A percentile compares a stretch with the other conserved stretches of the same genome.
phyloP scores from a whole-genome alignment of 2,113 vertebrate species.

The Leuciscus idus region DNA sequence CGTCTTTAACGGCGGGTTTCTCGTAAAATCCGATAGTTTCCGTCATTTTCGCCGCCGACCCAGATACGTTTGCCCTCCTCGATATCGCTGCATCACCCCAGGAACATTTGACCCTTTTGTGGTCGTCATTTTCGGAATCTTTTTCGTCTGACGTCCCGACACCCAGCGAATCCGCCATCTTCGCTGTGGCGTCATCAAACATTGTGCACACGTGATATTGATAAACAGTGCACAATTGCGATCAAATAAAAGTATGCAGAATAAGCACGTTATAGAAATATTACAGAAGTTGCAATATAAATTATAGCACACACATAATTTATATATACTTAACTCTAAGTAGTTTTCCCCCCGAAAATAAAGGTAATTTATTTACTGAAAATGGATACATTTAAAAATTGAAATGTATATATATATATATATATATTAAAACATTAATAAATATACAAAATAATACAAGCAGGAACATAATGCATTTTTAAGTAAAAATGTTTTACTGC shows the following conservation, averaged over 20 bases:
- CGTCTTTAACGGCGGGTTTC: conserved; percentile 63
- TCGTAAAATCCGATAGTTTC: conserved; percentile 80
- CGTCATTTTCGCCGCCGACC: conserved; percentile 53
- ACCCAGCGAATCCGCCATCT: conserved; percentile 76
- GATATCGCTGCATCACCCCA: conserved; percentile 60
- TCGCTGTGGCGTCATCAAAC: conserved; percentile 59
- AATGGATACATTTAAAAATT: background rate
- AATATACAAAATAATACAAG: background rate
- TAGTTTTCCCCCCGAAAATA: too few species aligned
- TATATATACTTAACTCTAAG: background rate
- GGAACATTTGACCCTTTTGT: conserved; percentile 53
- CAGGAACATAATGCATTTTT: background rate
- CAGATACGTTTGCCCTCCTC: conserved; percentile 43
- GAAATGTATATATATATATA: background rate
- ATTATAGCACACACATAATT: background rate
- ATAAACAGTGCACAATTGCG: conserved; percentile 6
- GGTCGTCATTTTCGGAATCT: conserved; percentile 64
- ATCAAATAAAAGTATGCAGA: background rate
- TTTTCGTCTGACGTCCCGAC: conserved; percentile 71
- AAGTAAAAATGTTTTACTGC: background rate
- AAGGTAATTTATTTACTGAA: too few species aligned
- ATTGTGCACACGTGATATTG: conserved; percentile 21
- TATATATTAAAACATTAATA: background rate
- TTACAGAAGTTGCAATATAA: background rate
- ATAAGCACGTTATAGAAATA: background rate